phyloP scores from a whole-genome alignment of 2,888 invertebrate species.

The Diarsia rubi region DNA sequence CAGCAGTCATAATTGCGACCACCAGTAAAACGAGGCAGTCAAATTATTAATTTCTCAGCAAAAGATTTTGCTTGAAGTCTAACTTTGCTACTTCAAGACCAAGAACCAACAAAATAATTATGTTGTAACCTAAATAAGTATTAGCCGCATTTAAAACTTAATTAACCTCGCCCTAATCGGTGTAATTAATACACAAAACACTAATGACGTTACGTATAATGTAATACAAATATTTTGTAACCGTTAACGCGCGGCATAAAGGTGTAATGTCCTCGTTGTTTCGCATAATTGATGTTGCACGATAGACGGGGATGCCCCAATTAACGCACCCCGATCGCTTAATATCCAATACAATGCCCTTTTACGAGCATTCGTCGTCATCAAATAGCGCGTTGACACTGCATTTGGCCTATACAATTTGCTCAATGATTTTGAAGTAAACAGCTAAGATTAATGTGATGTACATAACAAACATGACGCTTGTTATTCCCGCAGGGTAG shows the following conservation, averaged over 20 bases:
- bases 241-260: conserved; percentile 52
- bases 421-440: conserved; percentile 3
- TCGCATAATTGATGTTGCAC: conserved; percentile 67
- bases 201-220: conserved; percentile 58
- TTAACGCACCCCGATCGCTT: conserved; percentile 77
- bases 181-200: conserved; percentile 56
- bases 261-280: conserved; percentile 62
- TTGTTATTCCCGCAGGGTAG: too few species aligned
- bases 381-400: conserved; percentile 75
- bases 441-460: neutral
- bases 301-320: conserved; percentile 72
- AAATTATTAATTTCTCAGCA: neutral
- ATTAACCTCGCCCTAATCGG: conserved; percentile 39
- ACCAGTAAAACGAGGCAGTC: too few species aligned
- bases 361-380: conserved; percentile 77
- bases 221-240: conserved; percentile 59
- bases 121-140: conserved; percentile 9
- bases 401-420: conserved; percentile 56
- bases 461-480: too few species aligned
- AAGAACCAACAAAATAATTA: conserved; percentile 12
- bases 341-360: conserved; percentile 78
- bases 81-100: neutral
- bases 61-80: neutral
- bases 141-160: conserved; percentile 38
- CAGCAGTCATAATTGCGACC: too few species aligned